Evolutionary conservation across 2,113 vertebrate species (phyloP).

Genomic region (Carettochelys insculpta): DNA sequence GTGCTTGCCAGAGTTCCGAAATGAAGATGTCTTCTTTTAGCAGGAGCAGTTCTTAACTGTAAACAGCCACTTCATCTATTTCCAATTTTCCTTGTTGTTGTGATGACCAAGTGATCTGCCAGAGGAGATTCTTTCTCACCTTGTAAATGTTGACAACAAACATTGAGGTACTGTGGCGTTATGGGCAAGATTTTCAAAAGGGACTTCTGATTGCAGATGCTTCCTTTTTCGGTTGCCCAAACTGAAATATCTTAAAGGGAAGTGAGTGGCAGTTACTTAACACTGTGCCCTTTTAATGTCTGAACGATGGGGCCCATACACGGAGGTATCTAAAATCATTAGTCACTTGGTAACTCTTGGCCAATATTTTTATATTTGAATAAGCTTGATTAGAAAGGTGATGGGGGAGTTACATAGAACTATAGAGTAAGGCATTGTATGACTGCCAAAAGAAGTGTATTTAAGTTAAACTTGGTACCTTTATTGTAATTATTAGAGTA

Average conservation of each 20-base stretch:
- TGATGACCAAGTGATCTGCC: slow-evolving; percentile 33
- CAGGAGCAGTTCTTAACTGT: not conserved
- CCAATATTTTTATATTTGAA: slow-evolving; percentile 6
- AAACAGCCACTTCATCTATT: slow-evolving; percentile 6
- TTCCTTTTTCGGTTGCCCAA: slow-evolving; percentile 35
- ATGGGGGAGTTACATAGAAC: slow-evolving; percentile 5
- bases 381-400: slow-evolving; percentile 20
- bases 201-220: fast-evolving
- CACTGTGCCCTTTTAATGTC: fast-evolving
- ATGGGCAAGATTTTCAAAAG: slow-evolving; percentile 5
- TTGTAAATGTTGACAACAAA: slow-evolving; percentile 6
- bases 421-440: not conserved
- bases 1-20: slow-evolving; percentile 82
- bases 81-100: slow-evolving; percentile 36
- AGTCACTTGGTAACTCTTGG: slow-evolving; percentile 4
- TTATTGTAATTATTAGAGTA: slow-evolving; percentile 40
- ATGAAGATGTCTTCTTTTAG: slow-evolving; percentile 76
- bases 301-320: slow-evolving; percentile 1
- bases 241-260: not conserved
- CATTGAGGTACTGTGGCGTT: not conserved
- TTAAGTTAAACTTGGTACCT: not conserved
- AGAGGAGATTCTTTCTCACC: slow-evolving; percentile 48
- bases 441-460: not conserved
- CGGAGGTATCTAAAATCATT: not conserved
- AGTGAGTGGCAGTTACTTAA: not conserved